A percentile compares a stretch with the other conserved stretches of the same genome.
phyloP scores from a whole-genome alignment of 2,797 vertebrate genomes.

The Liasis olivaceus region DNA sequence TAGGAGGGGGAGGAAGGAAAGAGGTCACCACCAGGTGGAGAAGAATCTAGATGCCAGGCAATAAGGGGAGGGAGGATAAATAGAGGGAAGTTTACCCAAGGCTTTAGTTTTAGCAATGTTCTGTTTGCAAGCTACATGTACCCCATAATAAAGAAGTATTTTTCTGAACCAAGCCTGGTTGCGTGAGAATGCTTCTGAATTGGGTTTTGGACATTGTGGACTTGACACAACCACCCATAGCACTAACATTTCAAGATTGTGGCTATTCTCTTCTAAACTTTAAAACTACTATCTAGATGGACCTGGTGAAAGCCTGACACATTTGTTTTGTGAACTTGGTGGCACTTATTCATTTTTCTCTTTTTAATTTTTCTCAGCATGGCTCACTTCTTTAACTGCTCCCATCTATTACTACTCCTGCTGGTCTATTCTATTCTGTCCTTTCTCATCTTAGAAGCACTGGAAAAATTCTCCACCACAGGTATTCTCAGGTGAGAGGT shows the following conservation, averaged over 20 bases:
- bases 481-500: not conserved
- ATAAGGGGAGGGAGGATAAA: too few species aligned
- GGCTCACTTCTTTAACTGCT: constrained; percentile 3
- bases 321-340: not conserved
- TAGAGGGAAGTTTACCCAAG: too few species aligned
- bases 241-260: not conserved
- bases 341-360: not conserved
- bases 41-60: too few species aligned
- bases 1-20: too few species aligned
- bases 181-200: too few species aligned
- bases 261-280: not conserved
- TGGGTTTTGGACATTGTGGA: too few species aligned
- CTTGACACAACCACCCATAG: too few species aligned
- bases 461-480: not conserved
- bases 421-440: not conserved
- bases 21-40: too few species aligned
- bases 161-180: too few species aligned
- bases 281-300: not conserved
- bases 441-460: not conserved
- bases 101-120: too few species aligned
- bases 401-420: not conserved
- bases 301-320: not conserved
- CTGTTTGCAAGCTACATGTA: too few species aligned
- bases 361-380: not conserved
- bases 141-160: too few species aligned